Evolutionary conservation across 1,140 invertebrate genomes (phyloP).

Genomic region (Calliphora vicina): DNA sequence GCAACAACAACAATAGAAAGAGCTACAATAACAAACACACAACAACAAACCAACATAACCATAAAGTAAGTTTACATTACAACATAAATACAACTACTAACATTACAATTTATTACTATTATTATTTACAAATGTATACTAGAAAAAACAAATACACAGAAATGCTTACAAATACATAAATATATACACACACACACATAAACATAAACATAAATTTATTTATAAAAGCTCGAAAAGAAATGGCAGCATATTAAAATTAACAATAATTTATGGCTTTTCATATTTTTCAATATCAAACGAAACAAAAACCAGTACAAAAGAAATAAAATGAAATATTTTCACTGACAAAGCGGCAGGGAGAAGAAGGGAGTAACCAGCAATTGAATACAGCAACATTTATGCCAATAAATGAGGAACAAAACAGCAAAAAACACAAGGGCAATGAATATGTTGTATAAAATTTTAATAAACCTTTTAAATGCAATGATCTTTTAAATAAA

Average conservation of each 20-base stretch:
- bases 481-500: conserved; percentile 15
- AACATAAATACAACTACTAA: conserved; percentile 7
- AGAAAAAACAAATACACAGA: no score
- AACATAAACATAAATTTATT: background rate
- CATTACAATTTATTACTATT: conserved; percentile 6
- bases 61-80: background rate
- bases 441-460: background rate
- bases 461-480: conserved; percentile 7
- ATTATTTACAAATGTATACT: background rate
- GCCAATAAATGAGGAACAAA: no score
- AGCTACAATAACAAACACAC: background rate
- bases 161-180: no score
- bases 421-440: no score
- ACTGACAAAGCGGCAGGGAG: no score
- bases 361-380: no score
- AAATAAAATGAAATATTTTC: no score
- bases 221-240: background rate
- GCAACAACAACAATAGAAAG: background rate
- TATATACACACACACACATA: background rate
- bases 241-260: conserved; percentile 16
- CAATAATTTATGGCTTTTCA: conserved; percentile 17
- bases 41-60: background rate
- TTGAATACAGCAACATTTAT: no score
- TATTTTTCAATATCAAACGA: conserved; percentile 5
- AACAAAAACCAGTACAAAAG: background rate